These are phyloP conservation scores for Leptogaster cylindrica DNA, from an alignment of 2,888 invertebrate genomes.

Conservation along the genomic window DNA sequence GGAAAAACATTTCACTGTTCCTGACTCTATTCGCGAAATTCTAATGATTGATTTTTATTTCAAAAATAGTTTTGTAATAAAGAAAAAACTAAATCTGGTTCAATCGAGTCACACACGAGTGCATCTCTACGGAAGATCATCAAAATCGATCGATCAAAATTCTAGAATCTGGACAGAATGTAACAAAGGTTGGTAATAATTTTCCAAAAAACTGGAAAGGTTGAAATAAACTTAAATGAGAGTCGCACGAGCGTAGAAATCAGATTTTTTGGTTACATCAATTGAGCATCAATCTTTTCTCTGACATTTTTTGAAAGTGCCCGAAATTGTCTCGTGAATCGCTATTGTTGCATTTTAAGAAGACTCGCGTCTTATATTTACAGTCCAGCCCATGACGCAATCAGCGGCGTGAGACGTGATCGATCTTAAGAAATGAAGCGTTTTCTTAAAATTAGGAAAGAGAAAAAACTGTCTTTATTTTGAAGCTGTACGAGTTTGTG, in stretches of 20 bases:
- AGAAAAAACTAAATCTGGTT: too few relatives aligned
- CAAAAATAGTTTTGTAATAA: too few relatives aligned
- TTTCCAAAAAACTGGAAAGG: constrained; percentile 41
- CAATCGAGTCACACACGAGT: too few relatives aligned
- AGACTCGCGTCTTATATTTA: constrained; percentile 7
- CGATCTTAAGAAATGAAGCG: constrained; percentile 37
- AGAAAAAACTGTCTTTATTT: too few relatives aligned
- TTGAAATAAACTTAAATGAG: constrained; percentile 35
- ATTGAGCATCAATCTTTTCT: constrained; percentile 45
- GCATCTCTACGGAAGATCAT: too few relatives aligned
- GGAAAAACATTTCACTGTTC: too few relatives aligned
- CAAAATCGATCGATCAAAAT: too few relatives aligned
- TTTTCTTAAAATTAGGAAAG: too few relatives aligned
- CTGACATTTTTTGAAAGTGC: constrained; percentile 42
- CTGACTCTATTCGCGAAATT: too few relatives aligned
- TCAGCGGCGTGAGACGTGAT: constrained; percentile 47
- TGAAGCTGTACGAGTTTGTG: too few relatives aligned
- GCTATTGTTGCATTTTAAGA: not conserved
- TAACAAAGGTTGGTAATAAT: constrained; percentile 36
- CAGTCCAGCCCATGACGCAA: not conserved
- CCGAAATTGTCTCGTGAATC: not conserved
- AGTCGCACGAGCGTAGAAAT: constrained; percentile 53
- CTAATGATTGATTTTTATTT: too few relatives aligned
- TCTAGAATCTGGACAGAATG: constrained; percentile 11
- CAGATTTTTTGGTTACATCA: constrained; percentile 45